These are phyloP conservation scores for Sphinx pinastri DNA, from an alignment of 2,888 invertebrate genomes.

Conservation along the genomic window DNA sequence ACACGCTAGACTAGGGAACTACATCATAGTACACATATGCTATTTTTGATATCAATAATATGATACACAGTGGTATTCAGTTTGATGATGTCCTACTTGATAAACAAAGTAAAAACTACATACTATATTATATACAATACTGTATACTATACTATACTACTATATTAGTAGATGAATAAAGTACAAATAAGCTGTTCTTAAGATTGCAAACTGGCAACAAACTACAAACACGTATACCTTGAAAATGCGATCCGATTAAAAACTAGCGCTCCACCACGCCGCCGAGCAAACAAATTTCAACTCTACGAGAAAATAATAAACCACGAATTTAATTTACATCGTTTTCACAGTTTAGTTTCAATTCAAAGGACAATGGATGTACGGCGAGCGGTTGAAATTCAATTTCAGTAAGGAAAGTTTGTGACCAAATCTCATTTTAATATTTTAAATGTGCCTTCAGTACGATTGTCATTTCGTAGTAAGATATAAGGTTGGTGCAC, in stretches of 20 bases:
- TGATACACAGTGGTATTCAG: too few species aligned
- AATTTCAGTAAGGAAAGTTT: constrained; percentile 46
- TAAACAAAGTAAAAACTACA: too few species aligned
- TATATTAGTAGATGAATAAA: not conserved
- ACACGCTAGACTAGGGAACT: too few species aligned
- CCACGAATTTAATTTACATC: constrained; percentile 33
- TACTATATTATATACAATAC: too few species aligned
- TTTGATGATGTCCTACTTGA: too few species aligned
- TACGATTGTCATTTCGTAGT: constrained; percentile 43
- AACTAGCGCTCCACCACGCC: constrained; percentile 38
- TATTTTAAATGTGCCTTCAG: constrained; percentile 59
- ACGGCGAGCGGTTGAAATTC: constrained; percentile 56
- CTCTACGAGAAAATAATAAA: constrained; percentile 1
- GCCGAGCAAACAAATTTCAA: constrained; percentile 23
- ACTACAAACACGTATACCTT: constrained; percentile 48
- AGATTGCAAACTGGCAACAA: constrained; percentile 29
- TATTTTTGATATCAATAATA: too few species aligned
- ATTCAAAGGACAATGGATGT: constrained; percentile 51
- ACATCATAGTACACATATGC: too few species aligned
- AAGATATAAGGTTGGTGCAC: constrained; percentile 9
- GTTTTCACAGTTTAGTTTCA: constrained; percentile 47
- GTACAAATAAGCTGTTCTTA: not conserved
- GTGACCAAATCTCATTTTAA: constrained; percentile 55
- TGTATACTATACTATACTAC: too few species aligned
- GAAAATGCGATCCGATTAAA: constrained; percentile 53